Evolutionary conservation across 1,140 invertebrate genomes (phyloP), one percentile per base, ranked within the genome.

Genomic region (Andricus grossulariae): DNA sequence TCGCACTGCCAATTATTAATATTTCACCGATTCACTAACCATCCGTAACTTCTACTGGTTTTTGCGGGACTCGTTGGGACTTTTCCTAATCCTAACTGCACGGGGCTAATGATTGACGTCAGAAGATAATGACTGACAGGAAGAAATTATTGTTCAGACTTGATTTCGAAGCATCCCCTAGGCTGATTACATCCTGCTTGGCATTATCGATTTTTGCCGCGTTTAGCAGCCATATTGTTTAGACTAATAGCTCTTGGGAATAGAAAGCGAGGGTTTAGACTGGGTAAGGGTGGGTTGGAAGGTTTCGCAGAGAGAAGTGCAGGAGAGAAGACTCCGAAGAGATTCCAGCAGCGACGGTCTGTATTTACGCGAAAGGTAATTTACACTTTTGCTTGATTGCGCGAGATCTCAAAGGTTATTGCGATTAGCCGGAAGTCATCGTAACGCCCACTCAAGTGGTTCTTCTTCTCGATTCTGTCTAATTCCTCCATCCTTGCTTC

Each of bases 221-320:
- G 83, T 90, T 90, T 89, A 89, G 86, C 89, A 88, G 89, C 85
- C 88, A 88, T 90, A 89, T 90, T 88, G 89, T 89, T 90, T 90
- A 88, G 83, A 86, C 88, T 90, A 90, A 90, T 90, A 88, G 87
- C 88, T 90, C 83, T 83, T 86, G 87, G 85, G 86, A 90, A 86
- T 88, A 87, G 85, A 83, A 84, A 79, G 72, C 80, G 73, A 74
- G 79, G 80, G 82, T 74, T 81, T 81, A 84, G 80, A 82, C 78
- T 72, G 74, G 77, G 60, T 75, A 82, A 83, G 85, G 84, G 81
- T 66, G 60, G 76, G 74, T 78, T 75, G 66, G 32, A 75, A 75
- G 74, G 51, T 75, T 75, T 66, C 32, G 71, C 78, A 71, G 79
- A 25, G 52, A 85, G 76, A 77, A 72, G 83, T 66, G 73, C 45